phyloP scores from a whole-genome alignment of 2,888 invertebrate genomes.

The Koerneria pararmatus region DNA sequence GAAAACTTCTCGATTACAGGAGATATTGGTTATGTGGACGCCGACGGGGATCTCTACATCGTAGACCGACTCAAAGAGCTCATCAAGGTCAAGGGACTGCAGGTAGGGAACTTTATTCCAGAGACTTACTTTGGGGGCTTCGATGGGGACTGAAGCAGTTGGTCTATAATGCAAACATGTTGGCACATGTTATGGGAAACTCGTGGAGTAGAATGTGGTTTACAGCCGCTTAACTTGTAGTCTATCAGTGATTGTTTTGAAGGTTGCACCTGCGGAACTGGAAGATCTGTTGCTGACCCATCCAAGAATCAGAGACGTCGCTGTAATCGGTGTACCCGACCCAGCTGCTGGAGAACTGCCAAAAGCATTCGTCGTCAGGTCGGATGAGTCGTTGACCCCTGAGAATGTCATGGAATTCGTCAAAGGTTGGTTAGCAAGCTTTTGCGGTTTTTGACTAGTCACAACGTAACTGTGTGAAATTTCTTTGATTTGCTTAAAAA shows the following conservation, averaged over 20 bases:
- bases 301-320: slow-evolving; percentile 28
- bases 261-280: slow-evolving; percentile 35
- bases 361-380: slow-evolving; percentile 25
- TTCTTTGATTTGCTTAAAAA: too few species aligned
- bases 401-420: slow-evolving; percentile 26
- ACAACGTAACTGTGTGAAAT: too few species aligned
- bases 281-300: slow-evolving; percentile 34
- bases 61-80: slow-evolving; percentile 24
- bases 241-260: slow-evolving; percentile 22
- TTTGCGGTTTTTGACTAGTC: too few species aligned
- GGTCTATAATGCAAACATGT: too few species aligned
- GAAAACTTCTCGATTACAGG: too few species aligned
- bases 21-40: slow-evolving; percentile 28
- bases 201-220: too few species aligned
- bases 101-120: neutral
- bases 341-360: slow-evolving; percentile 29
- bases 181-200: too few species aligned
- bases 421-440: slow-evolving; percentile 19
- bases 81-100: slow-evolving; percentile 20
- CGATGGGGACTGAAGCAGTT: too few species aligned
- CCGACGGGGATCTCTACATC: slow-evolving; percentile 26
- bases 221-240: too few species aligned
- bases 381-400: slow-evolving; percentile 22
- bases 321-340: slow-evolving; percentile 34
- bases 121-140: too few species aligned